These are phyloP conservation scores for Cabera pusaria DNA, from an alignment of 2,888 invertebrate genomes.

Conservation along the genomic window DNA sequence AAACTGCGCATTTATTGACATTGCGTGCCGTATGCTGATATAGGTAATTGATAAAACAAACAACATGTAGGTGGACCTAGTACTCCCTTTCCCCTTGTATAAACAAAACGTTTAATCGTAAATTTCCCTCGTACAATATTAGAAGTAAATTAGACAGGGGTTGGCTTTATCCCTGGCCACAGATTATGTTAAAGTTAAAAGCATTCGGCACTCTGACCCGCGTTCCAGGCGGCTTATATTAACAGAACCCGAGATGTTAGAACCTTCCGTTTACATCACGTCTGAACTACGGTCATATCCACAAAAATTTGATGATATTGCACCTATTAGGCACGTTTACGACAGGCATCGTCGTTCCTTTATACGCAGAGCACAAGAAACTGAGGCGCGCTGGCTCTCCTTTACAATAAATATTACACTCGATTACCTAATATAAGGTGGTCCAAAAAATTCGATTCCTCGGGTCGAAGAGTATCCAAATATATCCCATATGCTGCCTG, in stretches of 20 bases:
- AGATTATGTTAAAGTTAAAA: slow-evolving; percentile 15
- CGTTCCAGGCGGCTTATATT: slow-evolving; percentile 12
- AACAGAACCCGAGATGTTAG: slow-evolving; percentile 10
- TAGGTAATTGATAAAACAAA: no score
- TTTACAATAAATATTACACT: no score
- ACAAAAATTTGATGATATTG: slow-evolving; percentile 13
- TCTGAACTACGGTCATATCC: slow-evolving; percentile 12
- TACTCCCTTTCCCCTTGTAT: no score
- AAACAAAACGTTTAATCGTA: slow-evolving; percentile 9
- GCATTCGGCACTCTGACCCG: slow-evolving; percentile 6
- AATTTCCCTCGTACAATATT: slow-evolving; percentile 8
- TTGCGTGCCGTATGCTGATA: no score
- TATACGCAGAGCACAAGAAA: no score
- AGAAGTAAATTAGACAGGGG: slow-evolving; percentile 15
- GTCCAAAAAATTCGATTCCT: no score
- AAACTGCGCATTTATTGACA: slow-evolving; percentile 18
- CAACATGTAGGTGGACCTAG: no score
- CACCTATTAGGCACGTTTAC: slow-evolving; percentile 7
- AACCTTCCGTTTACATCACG: slow-evolving; percentile 17
- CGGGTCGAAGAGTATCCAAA: no score
- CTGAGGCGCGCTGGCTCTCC: no score
- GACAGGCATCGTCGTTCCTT: background rate
- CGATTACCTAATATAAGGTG: background rate
- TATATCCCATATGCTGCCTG: no score
- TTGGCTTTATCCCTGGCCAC: slow-evolving; percentile 5